These are phyloP conservation scores for Macrobrachium rosenbergii DNA, from an alignment of 1,140 invertebrate species.

Conservation along the genomic window DNA sequence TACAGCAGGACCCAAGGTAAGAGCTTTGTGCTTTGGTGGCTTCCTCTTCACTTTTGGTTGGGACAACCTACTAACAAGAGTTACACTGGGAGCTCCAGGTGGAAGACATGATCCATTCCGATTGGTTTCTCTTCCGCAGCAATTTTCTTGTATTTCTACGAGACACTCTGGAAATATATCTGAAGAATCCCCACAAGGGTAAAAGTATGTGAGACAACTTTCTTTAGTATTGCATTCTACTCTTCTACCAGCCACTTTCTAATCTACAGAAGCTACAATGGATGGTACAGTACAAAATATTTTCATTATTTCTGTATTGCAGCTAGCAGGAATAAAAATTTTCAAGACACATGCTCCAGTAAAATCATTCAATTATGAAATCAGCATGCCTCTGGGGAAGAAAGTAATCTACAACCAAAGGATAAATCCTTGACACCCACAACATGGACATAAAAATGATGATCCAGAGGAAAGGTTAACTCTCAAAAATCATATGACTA, in stretches of 20 bases:
- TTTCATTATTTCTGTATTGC: no score
- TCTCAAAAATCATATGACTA: no score
- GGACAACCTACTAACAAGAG: conserved; percentile 5
- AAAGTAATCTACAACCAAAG: no score
- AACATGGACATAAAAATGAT: no score
- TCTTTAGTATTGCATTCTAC: not conserved
- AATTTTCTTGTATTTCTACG: conserved; percentile 46
- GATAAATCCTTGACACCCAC: no score
- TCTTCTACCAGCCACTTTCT: not conserved
- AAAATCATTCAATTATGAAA: no score
- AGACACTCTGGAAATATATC: conserved; percentile 41
- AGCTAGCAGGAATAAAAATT: no score
- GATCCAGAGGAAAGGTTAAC: no score
- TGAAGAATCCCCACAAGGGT: not conserved
- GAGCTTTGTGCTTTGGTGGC: conserved; percentile 33
- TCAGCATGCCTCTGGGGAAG: no score
- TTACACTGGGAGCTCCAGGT: not conserved
- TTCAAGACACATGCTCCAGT: no score
- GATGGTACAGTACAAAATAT: not conserved
- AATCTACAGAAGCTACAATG: not conserved
- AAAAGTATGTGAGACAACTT: not conserved
- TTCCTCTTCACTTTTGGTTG: conserved; percentile 39
- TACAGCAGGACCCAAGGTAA: conserved; percentile 46
- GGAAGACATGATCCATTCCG: not conserved
- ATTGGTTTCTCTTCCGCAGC: not conserved